phyloP scores from a whole-genome alignment of 2,113 vertebrate genomes.

The Benitochromis conjunctus region DNA sequence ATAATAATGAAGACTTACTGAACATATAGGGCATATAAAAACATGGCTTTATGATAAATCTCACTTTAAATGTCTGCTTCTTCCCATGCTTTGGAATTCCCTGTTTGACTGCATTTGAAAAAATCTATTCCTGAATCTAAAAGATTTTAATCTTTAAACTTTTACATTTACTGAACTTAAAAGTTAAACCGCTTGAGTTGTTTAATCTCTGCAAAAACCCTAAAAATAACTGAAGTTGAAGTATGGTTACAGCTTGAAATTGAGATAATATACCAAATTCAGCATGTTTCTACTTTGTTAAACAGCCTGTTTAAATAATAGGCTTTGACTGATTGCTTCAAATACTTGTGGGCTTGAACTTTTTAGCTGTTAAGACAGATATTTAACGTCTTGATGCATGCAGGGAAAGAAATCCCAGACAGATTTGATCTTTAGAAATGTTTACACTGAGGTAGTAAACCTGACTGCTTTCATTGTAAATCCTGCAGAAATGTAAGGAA shows the following conservation, averaged over 20 bases:
- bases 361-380: not conserved
- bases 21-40: not conserved
- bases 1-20: not conserved
- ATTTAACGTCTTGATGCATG: not conserved
- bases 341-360: not conserved
- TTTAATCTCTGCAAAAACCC: not conserved
- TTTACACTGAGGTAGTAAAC: not conserved
- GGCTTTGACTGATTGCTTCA: not conserved
- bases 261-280: rapidly evolving
- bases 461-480: rapidly evolving
- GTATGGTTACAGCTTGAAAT: rapidly evolving
- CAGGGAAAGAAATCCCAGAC: not conserved
- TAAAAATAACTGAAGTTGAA: not conserved
- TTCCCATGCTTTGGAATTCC: not conserved
- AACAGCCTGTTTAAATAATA: not conserved
- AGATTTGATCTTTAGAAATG: not conserved
- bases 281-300: not conserved
- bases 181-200: not conserved
- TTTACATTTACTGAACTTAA: not conserved
- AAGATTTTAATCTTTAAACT: not conserved
- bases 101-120: not conserved
- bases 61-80: rapidly evolving
- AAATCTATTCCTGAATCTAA: not conserved
- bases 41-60: not conserved
- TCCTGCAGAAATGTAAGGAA: not conserved